These are phyloP conservation scores for Ectobius pallidus DNA, from an alignment of 2,888 invertebrate species.

Conservation along the genomic window DNA sequence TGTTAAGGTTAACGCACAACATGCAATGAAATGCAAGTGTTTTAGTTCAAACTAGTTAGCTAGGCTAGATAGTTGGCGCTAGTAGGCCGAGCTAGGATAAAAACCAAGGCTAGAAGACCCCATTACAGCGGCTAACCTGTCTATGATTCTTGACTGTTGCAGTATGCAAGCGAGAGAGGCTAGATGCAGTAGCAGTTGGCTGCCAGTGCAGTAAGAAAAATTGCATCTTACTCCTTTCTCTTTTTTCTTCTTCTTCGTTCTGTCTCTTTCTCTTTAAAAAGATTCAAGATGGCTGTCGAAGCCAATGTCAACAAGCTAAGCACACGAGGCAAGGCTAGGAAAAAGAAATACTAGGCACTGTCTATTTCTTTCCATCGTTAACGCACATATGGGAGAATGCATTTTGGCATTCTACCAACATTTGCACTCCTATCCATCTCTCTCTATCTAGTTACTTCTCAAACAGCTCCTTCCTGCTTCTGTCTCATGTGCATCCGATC, in stretches of 20 bases:
- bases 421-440: conserved; percentile 23
- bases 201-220: conserved; percentile 20
- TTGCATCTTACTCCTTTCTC: not conserved
- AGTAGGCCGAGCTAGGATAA: not conserved
- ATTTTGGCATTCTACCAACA: conserved; percentile 32
- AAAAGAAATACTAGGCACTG: not conserved
- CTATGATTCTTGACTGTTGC: not conserved
- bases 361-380: not conserved
- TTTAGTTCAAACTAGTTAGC: not conserved
- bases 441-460: conserved; percentile 13
- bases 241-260: not conserved
- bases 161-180: conserved; percentile 3
- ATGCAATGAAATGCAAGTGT: conserved; percentile 1
- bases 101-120: conserved; percentile 1
- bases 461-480: conserved; percentile 33
- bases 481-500: not conserved
- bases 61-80: conserved; percentile 18
- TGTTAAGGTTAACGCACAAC: not conserved
- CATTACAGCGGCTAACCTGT: not conserved
- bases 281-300: conserved; percentile 39
- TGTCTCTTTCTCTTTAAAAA: not conserved
- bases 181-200: not conserved
- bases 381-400: conserved; percentile 14
- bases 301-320: conserved; percentile 41
- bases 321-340: conserved; percentile 1